Evolutionary conservation across 2,797 vertebrate species (phyloP).

Genomic region (Prionace glauca): DNA sequence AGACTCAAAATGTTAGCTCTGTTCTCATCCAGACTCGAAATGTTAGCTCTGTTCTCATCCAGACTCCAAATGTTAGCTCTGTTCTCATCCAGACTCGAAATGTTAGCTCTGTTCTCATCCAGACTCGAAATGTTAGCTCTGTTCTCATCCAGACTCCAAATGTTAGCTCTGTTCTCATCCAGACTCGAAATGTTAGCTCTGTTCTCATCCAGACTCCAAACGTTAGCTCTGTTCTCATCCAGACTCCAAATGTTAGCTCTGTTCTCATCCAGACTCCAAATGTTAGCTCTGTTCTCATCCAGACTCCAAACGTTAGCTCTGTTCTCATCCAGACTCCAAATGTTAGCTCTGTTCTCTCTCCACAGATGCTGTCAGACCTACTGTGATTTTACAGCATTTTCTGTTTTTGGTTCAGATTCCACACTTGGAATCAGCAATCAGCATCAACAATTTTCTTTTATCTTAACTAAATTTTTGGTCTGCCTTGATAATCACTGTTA

Average conservation of each 20-base stretch:
- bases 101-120: neutral
- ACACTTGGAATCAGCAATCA: no score
- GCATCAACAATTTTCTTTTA: no score
- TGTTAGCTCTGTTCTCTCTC: neutral
- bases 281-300: neutral
- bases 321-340: neutral
- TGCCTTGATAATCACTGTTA: no score
- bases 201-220: neutral
- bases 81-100: neutral
- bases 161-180: neutral
- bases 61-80: neutral
- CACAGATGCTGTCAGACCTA: no score
- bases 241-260: neutral
- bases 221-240: neutral
- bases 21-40: neutral
- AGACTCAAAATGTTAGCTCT: neutral
- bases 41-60: neutral
- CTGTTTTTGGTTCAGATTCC: no score
- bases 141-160: neutral
- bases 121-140: neutral
- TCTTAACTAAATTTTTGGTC: no score
- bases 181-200: neutral
- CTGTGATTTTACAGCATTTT: no score
- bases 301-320: neutral
- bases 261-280: neutral